A percentile compares a stretch with the other conserved stretches of the same genome.
Evolutionary conservation across 2,888 invertebrate genomes (phyloP).

Genomic region (Flexamia atlantica): DNA sequence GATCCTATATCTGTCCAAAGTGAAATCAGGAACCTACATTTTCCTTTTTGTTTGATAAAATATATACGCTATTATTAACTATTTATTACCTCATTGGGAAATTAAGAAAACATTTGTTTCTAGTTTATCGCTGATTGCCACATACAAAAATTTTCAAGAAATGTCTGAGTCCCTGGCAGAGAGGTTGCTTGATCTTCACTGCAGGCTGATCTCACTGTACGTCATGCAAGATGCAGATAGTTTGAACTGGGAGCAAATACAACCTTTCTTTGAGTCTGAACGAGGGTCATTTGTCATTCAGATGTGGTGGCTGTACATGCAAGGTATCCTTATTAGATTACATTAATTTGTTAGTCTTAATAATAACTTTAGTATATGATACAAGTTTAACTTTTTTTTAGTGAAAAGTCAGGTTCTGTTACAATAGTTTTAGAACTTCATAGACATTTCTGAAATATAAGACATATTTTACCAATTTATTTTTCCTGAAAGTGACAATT

Average conservation of each 20-base stretch:
- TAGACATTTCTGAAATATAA: too few species aligned
- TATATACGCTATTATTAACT: too few species aligned
- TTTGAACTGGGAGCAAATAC: slow-evolving; percentile 83
- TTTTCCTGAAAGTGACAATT: too few species aligned
- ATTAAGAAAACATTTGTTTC: too few species aligned
- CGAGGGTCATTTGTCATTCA: slow-evolving; percentile 89
- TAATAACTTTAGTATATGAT: neutral
- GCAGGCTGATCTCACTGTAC: slow-evolving; percentile 86
- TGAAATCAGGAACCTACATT: too few species aligned
- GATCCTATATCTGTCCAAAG: too few species aligned
- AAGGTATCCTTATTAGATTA: slow-evolving; percentile 79
- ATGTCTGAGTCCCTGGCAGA: slow-evolving; percentile 93
- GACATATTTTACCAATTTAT: too few species aligned
- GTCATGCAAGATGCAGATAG: slow-evolving; percentile 90
- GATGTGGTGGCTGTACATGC: slow-evolving; percentile 94
- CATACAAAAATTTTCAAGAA: slow-evolving; percentile 87
- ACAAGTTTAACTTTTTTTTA: neutral
- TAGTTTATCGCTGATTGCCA: slow-evolving; percentile 74
- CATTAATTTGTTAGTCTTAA: neutral
- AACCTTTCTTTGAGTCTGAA: slow-evolving; percentile 84
- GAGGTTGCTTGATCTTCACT: slow-evolving; percentile 88
- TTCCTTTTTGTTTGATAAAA: too few species aligned
- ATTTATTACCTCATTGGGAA: too few species aligned
- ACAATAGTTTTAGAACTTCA: too few species aligned
- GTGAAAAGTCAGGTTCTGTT: too few species aligned